Evolutionary conservation across 2,113 vertebrate species (phyloP).

Genomic region (Tachuris rubrigastra): DNA sequence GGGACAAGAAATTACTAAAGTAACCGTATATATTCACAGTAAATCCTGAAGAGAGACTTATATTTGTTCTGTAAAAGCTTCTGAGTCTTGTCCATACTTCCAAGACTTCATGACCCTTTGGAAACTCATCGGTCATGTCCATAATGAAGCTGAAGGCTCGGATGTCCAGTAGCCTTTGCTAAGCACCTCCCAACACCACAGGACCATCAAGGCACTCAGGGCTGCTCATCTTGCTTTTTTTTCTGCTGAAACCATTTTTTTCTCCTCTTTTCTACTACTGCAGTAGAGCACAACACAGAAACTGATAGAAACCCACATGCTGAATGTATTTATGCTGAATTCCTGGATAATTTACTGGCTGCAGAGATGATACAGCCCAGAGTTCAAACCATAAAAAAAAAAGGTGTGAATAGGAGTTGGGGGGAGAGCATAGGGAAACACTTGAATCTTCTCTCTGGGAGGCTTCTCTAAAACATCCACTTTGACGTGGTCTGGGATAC

Average conservation of each 20-base stretch:
- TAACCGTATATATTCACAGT: fast-evolving
- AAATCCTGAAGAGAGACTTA: not conserved
- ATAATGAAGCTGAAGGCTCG: not conserved
- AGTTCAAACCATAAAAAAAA: not conserved
- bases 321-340: not conserved
- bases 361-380: not conserved
- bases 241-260: not conserved
- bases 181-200: not conserved
- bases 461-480: not conserved
- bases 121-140: not conserved
- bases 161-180: not conserved
- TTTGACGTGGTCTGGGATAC: not conserved
- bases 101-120: not conserved
- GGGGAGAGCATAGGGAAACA: not conserved
- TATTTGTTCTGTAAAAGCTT: not conserved
- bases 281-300: not conserved
- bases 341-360: not conserved
- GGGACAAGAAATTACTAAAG: not conserved
- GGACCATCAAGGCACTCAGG: not conserved
- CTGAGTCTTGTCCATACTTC: not conserved
- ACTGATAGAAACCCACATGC: not conserved
- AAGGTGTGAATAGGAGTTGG: not conserved
- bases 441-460: not conserved
- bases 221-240: not conserved
- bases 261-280: not conserved